A percentile compares a stretch with the other conserved stretches of the same genome.
phyloP scores from a whole-genome alignment of 2,113 vertebrate species.

The Guaruba guarouba region DNA sequence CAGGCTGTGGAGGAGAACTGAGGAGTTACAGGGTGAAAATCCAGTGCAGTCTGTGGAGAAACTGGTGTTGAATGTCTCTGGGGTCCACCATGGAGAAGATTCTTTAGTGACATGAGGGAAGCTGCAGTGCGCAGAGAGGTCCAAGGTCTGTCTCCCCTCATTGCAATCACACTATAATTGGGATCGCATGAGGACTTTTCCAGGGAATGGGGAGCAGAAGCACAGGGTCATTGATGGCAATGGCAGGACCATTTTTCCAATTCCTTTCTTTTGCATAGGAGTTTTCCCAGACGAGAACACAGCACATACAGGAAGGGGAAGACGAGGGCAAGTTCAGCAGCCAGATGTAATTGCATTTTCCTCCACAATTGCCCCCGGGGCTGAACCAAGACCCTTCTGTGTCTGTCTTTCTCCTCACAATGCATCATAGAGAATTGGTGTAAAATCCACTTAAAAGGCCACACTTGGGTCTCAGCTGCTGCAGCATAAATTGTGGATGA shows the following conservation, averaged over 20 bases:
- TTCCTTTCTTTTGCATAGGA: not conserved
- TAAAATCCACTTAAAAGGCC: conserved; percentile 67
- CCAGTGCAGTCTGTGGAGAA: not conserved
- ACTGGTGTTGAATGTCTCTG: not conserved
- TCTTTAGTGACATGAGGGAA: not conserved
- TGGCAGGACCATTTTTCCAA: conserved; percentile 51
- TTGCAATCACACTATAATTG: not conserved
- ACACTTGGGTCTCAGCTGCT: conserved; percentile 40
- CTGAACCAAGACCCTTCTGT: conserved; percentile 26
- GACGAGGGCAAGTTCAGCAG: conserved; percentile 65
- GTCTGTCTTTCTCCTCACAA: conserved; percentile 34
- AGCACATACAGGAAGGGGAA: conserved; percentile 36
- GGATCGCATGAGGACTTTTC: not conserved
- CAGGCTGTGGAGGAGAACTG: not conserved
- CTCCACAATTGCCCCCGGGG: conserved; percentile 54
- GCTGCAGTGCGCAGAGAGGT: not conserved
- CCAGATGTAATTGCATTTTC: conserved; percentile 77
- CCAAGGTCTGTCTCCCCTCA: not conserved
- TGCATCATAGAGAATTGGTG: conserved; percentile 56
- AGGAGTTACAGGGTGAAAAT: not conserved
- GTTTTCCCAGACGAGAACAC: conserved; percentile 56
- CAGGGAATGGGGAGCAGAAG: not conserved
- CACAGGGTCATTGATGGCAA: not conserved
- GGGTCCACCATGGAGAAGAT: not conserved
- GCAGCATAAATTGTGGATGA: conserved; percentile 18